These are phyloP conservation scores for Aptenodytes patagonicus DNA, from an alignment of 2,113 vertebrate genomes.

Conservation along the genomic window DNA sequence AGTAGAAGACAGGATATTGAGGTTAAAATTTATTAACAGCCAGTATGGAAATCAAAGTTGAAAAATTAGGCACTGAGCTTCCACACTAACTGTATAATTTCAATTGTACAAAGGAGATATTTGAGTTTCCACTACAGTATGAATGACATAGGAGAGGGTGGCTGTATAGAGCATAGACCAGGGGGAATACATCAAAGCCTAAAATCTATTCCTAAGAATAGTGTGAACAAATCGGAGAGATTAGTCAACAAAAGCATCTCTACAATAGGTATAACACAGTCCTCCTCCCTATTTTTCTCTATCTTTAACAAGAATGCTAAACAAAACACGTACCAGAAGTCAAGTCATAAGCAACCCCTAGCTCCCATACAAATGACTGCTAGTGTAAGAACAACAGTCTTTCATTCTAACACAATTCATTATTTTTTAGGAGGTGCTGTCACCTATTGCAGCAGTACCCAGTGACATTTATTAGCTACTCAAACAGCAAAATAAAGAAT, in stretches of 20 bases:
- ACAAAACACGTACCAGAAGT: neutral
- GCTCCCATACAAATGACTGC: neutral
- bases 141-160: neutral
- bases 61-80: neutral
- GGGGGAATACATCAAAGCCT: neutral
- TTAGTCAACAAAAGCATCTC: neutral
- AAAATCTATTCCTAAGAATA: neutral
- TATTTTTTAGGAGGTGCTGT: neutral
- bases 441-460: neutral
- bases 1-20: neutral
- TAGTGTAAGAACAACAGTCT: neutral
- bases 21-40: neutral
- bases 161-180: neutral
- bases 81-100: neutral
- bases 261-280: neutral
- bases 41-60: neutral
- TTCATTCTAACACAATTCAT: neutral
- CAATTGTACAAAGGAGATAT: neutral
- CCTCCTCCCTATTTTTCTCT: neutral
- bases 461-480: neutral
- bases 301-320: neutral
- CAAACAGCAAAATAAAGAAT: neutral
- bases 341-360: neutral
- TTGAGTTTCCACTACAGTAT: neutral
- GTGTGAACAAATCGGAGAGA: neutral